A percentile compares a stretch with the other conserved stretches of the same genome.
These are phyloP conservation scores for Drosophila paranaensis DNA, from an alignment of 2,888 invertebrate genomes.

Conservation along the genomic window DNA sequence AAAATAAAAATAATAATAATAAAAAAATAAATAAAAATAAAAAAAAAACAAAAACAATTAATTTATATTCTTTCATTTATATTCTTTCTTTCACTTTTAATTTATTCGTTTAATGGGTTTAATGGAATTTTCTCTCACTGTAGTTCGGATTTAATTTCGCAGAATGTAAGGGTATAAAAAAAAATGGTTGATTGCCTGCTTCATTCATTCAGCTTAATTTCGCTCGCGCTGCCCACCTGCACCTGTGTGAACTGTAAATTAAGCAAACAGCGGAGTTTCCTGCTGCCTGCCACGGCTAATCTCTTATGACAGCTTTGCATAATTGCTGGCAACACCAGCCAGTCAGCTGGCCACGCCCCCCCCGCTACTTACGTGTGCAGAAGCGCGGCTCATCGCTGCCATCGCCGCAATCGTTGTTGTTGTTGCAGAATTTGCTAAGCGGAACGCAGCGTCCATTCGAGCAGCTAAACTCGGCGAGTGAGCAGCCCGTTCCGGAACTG, in stretches of 20 bases:
- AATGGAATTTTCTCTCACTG: background rate
- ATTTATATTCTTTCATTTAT: background rate
- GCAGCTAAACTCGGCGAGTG: conserved; percentile 84
- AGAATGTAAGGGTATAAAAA: background rate
- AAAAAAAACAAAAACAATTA: background rate
- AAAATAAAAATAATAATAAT: background rate
- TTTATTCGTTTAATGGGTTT: background rate
- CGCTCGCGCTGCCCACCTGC: background rate
- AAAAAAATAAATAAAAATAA: background rate
- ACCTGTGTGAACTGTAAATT: conserved; percentile 16
- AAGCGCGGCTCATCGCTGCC: conserved; percentile 92
- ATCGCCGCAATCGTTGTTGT: conserved; percentile 92
- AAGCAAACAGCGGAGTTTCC: conserved; percentile 41
- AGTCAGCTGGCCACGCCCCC: background rate
- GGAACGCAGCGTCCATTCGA: conserved; percentile 85
- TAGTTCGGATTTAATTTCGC: background rate
- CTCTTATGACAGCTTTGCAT: conserved; percentile 62
- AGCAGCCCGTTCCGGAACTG: conserved; percentile 71
- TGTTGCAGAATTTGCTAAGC: conserved; percentile 91
- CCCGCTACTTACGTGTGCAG: conserved; percentile 91
- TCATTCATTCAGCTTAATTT: conserved; percentile 16
- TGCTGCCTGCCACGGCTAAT: conserved; percentile 32
- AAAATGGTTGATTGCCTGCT: conserved; percentile 7
- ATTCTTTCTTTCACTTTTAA: background rate
- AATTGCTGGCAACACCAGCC: conserved; percentile 42